Conservation (phyloP, 2,797 vertebrate species). For the Sebastes kiyomatsui region DNA sequence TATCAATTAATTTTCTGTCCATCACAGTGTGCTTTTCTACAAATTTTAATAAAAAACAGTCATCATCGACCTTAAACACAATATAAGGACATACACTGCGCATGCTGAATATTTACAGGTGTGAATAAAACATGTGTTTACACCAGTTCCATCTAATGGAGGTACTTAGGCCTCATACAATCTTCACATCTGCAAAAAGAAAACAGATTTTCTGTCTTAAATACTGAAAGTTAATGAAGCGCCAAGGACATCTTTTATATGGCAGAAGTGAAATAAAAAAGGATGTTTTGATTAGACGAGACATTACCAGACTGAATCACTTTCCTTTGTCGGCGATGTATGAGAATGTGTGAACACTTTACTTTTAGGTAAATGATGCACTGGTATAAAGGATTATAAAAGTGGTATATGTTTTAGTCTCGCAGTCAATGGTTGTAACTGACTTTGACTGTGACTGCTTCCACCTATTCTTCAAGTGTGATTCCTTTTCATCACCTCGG, state of each 20-base stretch:
- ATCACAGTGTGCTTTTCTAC: not conserved
- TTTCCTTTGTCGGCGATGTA: slow-evolving; percentile 24
- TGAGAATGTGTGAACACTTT: slow-evolving; percentile 26
- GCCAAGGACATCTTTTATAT: slow-evolving; percentile 56
- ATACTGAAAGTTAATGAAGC: slow-evolving; percentile 53
- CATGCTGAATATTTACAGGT: not conserved
- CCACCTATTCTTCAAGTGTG: slow-evolving; percentile 3
- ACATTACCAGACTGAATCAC: slow-evolving; percentile 38
- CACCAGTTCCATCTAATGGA: not conserved
- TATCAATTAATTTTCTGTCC: too few species aligned
- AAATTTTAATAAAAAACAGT: not conserved
- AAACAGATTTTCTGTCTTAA: slow-evolving; percentile 1
- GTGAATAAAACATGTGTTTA: not conserved
- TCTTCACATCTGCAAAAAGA: not conserved
- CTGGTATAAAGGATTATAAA: slow-evolving; percentile 2
- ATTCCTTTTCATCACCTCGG: slow-evolving; percentile 15
- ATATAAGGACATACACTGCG: not conserved
- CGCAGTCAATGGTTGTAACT: not conserved
- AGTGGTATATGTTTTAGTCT: slow-evolving; percentile 3
- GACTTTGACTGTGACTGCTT: not conserved
- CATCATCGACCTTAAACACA: not conserved
- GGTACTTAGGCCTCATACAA: slow-evolving; percentile 34
- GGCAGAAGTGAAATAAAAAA: slow-evolving; percentile 41
- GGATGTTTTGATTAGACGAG: slow-evolving; percentile 39
- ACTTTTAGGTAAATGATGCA: slow-evolving; percentile 26